Base-by-base conservation (phyloP, 2,888 invertebrate species). In the Lottia scabra region DNA sequence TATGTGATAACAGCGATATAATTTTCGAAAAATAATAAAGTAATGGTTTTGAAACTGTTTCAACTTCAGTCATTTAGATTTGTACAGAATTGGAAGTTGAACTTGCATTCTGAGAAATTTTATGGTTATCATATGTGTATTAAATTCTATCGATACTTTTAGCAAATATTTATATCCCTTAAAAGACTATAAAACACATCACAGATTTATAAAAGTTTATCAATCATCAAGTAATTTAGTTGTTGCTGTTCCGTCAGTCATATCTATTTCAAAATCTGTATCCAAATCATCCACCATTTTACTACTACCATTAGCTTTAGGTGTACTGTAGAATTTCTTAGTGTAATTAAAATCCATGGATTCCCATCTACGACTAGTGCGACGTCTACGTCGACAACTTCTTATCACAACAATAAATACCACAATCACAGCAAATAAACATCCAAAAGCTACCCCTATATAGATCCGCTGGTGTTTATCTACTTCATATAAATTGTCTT, bases 201-300 rank as follows among this genome's bases (percentile, higher is more conserved):
- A 23, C 23, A 56, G 12, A 3, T 23, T n/a, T n/a, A n/a, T n/a
- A n/a, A n/a, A 12, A 23, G 56, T 19, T 56, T 23, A 56, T 56
- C 56, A 56, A 38, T 74, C 75, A 43, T 74, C 75, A 62, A 80
- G 66, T 65, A 80, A 67, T 67, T 78, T 78, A 6, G 77, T 75
- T 26, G 80, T 74, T 46, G 75, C 75, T 63, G 72, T 77, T 15
- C 78, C 78, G 26, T 80, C 80, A 44, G 68, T 74, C 74, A 80
- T 77, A 65, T 80, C 80, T 65, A 77, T 72, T 68, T 80, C 80
- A 71, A 79, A 79, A 46, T 79, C 79, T 67, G 75, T 77, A 48
- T 78, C 78, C n/a, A n/a, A n/a, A 45, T 75, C 74, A 48, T 79
- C 79, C 13, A 72, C 56, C 23, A 74, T 74, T 12, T 72, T 65